Evolutionary conservation across 2,888 invertebrate species (phyloP), one percentile per base, ranked within the genome.

Genomic region (Agrypnus murinus): DNA sequence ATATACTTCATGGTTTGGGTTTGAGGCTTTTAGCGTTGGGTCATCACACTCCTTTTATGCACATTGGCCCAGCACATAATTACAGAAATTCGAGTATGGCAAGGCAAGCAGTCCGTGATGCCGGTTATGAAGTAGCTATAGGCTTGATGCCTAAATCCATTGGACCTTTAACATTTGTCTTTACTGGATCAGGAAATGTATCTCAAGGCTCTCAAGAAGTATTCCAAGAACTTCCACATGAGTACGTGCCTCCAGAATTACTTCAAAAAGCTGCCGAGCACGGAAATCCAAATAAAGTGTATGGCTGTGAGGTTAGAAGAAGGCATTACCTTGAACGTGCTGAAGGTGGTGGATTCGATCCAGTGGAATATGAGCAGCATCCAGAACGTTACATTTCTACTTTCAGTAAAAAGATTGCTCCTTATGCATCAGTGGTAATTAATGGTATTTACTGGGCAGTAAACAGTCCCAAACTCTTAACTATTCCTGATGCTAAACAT

Each of bases 391-490:
- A 99, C 83, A 95, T 95, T 64, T 99, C 99, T 2, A 96, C 95
- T 0, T 99, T 99, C 84, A 96, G 96, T 77, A 95, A 95, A 82
- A 96, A 95, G 90, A 96, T 99, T 76, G 99, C 99, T 0, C 98
- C 99, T 0, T 98, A 97, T 84, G 97, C 98, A 0, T 97, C 98
- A 0, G 96, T 98, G 0, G 92, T 99, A 71, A 90, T 99, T 48
- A 99, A 99, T 84, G 97, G 99, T 31, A 99, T 99, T 80, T 99
- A 99, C 86, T 99, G 98, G 98, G 98, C 98, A 0, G 95, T 97
- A 0, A 96, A 95, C 80, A 95, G 98, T 75, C 99, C 99, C 0
- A 96, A 98, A 82, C 86, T 99, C 32, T 88, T 99, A 62, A 97
- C 98, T 1, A 97, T 99, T 76, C 99, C 99, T 0, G 99, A 99